These are phyloP conservation scores for Ameiurus melas DNA, from an alignment of 2,113 vertebrate genomes.

Conservation along the genomic window DNA sequence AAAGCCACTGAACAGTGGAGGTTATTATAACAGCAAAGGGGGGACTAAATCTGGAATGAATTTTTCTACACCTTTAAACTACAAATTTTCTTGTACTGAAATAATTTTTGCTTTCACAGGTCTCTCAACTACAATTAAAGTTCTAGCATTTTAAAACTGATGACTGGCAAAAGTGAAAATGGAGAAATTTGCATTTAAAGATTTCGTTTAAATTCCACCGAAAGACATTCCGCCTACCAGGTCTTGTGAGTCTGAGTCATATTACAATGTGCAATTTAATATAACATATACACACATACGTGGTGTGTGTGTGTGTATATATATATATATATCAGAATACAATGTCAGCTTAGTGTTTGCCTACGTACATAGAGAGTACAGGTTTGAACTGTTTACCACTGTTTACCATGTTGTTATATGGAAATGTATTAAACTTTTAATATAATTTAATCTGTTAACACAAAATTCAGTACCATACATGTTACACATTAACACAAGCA, in stretches of 20 bases:
- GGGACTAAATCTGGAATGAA: background rate
- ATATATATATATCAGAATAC: no score
- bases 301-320: no score
- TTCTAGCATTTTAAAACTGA: background rate
- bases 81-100: background rate
- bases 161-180: background rate
- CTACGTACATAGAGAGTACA: background rate
- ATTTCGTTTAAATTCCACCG: background rate
- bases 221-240: background rate
- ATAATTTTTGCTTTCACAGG: background rate
- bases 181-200: background rate
- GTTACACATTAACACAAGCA: background rate
- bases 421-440: background rate
- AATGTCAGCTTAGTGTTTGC: background rate
- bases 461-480: background rate
- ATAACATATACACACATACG: no score
- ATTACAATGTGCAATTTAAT: background rate
- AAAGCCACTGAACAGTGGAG: background rate
- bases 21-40: background rate
- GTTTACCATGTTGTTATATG: background rate
- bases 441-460: background rate
- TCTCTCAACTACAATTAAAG: background rate
- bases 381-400: background rate
- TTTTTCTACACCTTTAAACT: background rate
- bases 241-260: background rate